Evolutionary conservation across 1,140 invertebrate genomes (phyloP), one percentile per base, ranked within the genome.

Genomic region (Cotesia typhae): DNA sequence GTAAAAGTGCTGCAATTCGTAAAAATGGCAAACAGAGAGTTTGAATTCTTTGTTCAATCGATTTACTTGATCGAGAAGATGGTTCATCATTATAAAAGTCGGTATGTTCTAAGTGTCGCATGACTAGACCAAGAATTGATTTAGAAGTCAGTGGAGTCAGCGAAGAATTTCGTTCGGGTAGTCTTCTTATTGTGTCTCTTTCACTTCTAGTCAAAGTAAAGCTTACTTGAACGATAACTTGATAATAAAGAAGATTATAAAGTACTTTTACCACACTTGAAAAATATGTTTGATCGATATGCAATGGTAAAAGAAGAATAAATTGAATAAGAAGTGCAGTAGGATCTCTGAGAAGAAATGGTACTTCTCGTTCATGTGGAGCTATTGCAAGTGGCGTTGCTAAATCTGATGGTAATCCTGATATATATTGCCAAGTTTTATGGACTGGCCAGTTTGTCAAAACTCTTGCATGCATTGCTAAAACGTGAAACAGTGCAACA

Each of bases 241-340:
- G 95, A 82, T 97, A 93, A 85, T 95, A 97, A 55, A 93, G 87
- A 53, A 97, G 88, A 87, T 97, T 96, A 87, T 96, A 98, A 47
- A 97, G 86, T 75, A 93, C 91, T 81, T 94, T 92, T 0, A 97
- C 92, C 73, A 97, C 90, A 79, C 92, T 92, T 6, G 92, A 93
- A 83, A 95, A 97, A 83, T 96, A 96, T 28, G 92, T 92, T 89
- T 93, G 92, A 85, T 97, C 95, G 57, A 98, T 88, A 80, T 95
- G 91, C 28, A 94, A 84, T 12, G 96, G 96, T 52, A 97, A 89
- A 53, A 96, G 87, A 61, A 98, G 87, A 66, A 97, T 89, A 75
- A 98, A 92, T 83, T 98, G 95, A 76, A 97, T 89, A 0, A 98
- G 88, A 67, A 97, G 84, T 63, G 95, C 92, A 17, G 90, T 89